Base-by-base conservation (phyloP, 2,113 vertebrate species). In the Regulus satrapa region DNA sequence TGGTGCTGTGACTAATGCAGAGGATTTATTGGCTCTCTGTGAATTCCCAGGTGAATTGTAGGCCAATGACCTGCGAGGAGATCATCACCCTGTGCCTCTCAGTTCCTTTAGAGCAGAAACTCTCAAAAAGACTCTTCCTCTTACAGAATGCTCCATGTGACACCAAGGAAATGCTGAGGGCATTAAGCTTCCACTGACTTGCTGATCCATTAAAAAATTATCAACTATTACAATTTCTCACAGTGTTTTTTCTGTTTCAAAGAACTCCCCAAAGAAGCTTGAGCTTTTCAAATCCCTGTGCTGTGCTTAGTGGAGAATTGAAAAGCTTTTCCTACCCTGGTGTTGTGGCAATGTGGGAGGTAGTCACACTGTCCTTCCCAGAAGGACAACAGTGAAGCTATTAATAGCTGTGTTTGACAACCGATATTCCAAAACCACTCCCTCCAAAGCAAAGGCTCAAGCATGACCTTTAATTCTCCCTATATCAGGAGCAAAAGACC, bases 401-500 rank as follows among this genome's bases (percentile, higher is more conserved):
- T 82, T 78, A 81, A 87, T 61, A 89, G 56, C 43, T 18, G 0
- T 1, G 0, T 28, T 51, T 92, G 81, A 82, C 38, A 76, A 34
- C 12, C 38, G 38, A 10, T 23, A 32, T 58, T 93, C 89, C 63
- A 55, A 73, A 85, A 85, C 43, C 45, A 43, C 3, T 14, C 52
- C 40, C 36, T 69, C 87, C 62, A 92, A 76, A 85, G 43, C 54
- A 94, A 85, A 73, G 1, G 0, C 32, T 92, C 71, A 74, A 40
- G 8, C 21, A 54, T 49, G 87, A 94, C 89, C 78, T 96, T 95
- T 94, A 76, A 88, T 93, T 88, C 55, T 85, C 48, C 26, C 80
- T 28, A 2, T 32, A 80, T 36, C 49, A 92, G 32, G 89, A 92
- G 54, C 40, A 91, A 73, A 89, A 51, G 63, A 43, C 51, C 67